These are phyloP conservation scores for Lasioglossum albipes DNA, from an alignment of 1,140 invertebrate genomes.

Conservation along the genomic window DNA sequence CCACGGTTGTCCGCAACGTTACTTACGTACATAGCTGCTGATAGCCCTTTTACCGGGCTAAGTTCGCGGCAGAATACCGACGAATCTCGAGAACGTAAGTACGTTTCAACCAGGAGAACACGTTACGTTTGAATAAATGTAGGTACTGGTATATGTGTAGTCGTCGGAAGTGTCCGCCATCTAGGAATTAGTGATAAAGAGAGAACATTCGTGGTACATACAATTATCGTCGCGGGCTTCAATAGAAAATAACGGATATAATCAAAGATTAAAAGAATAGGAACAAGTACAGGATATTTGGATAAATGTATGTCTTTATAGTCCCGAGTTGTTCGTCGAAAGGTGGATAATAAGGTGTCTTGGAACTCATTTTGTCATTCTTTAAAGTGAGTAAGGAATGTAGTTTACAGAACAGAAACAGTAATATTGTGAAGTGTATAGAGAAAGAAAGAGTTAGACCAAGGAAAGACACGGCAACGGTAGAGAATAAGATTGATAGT, in stretches of 20 bases:
- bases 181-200: not conserved
- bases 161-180: too few relatives aligned
- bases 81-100: too few relatives aligned
- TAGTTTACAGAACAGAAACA: not conserved
- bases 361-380: not conserved
- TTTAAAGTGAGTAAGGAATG: not conserved
- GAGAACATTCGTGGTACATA: not conserved
- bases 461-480: not conserved
- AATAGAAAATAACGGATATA: too few relatives aligned
- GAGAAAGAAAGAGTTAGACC: constrained; percentile 5
- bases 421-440: too few relatives aligned
- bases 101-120: too few relatives aligned
- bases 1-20: not conserved
- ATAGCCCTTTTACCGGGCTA: too few relatives aligned
- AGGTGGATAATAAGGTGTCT: not conserved
- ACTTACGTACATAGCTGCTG: not conserved
- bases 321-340: too few relatives aligned
- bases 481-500: constrained; percentile 7
- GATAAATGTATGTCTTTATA: not conserved
- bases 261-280: not conserved
- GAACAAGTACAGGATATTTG: not conserved
- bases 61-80: too few relatives aligned
- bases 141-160: too few relatives aligned
- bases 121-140: too few relatives aligned
- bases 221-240: not conserved